Evolutionary conservation across 2,113 vertebrate genomes (phyloP), one percentile per base, ranked within the genome.

Genomic region (Pipa parva): DNA sequence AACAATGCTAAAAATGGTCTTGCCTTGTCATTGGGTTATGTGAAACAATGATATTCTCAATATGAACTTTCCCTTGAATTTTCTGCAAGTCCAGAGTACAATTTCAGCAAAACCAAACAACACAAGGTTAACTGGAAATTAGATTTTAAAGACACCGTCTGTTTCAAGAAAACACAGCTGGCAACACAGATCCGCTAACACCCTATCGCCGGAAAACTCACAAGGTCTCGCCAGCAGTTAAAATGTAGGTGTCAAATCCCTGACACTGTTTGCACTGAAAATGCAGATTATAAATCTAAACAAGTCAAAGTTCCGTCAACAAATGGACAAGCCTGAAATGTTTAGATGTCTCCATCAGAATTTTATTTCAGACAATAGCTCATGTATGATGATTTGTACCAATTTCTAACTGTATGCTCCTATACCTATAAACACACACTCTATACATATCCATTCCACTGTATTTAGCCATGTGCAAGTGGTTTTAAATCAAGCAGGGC

Each of bases 271-370:
- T 68, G 55, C 45, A 59, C 36, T 59, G 9, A 39, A 68, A 59
- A 59, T 50, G 42, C 57, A 68, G 64, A 68, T 59, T 51, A 68
- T 59, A 37, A 59, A 59, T 76, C 76, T 76, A 76, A 84, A 74
- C 39, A 79, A 68, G 65, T 78, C 72, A 79, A 69, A 74, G 56
- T 73, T 78, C 80, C 81, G 75, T 80, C 81, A 82, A 79, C 77
- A 81, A 80, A 80, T 7, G 70, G 73, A 59, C 63, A 62, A 78
- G 75, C 33, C 57, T 77, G 73, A 82, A 80, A 77, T 58, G 42
- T 76, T 87, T 83, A 83, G 68, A 77, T 48, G 59, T 60, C 68
- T 79, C 63, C 64, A 74, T 46, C 24, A 26, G 9, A n/a, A 31
- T 57, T 75, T 72, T 54, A 71, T 76, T 76, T 78, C 50, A 77